Evolutionary conservation across 1,140 invertebrate genomes (phyloP).

Genomic region (Coptotermes formosanus): DNA sequence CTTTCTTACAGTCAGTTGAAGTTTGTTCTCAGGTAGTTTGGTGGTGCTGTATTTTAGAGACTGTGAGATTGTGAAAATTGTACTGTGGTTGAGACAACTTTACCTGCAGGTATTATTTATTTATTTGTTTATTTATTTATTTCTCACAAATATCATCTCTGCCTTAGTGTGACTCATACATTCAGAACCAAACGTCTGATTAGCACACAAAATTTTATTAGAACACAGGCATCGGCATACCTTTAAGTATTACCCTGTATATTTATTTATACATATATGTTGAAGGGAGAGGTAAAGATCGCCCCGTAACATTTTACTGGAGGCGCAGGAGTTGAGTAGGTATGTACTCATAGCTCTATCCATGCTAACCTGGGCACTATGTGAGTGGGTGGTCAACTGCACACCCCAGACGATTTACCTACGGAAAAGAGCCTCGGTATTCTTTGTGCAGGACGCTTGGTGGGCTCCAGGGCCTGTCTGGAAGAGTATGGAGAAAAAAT

Average conservation of each 20-base stretch:
- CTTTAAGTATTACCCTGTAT: not conserved
- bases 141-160: not conserved
- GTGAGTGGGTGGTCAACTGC: too few species aligned
- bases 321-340: too few species aligned
- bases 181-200: not conserved
- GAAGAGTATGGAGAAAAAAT: too few species aligned
- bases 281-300: too few species aligned
- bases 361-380: too few species aligned
- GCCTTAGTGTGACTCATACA: not conserved
- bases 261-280: too few species aligned
- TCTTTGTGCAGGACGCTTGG: too few species aligned
- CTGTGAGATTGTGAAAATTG: not conserved
- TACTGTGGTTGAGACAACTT: not conserved
- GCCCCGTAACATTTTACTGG: too few species aligned
- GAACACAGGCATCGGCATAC: not conserved
- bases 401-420: too few species aligned
- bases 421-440: too few species aligned
- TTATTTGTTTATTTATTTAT: not conserved
- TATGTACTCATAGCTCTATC: too few species aligned
- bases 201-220: not conserved
- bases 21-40: not conserved
- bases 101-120: not conserved
- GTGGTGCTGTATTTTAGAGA: not conserved
- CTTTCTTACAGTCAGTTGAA: not conserved
- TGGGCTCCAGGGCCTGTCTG: too few species aligned